Conservation (phyloP, 2,888 invertebrate genomes). For the Drosophila neotestacea region DNA sequence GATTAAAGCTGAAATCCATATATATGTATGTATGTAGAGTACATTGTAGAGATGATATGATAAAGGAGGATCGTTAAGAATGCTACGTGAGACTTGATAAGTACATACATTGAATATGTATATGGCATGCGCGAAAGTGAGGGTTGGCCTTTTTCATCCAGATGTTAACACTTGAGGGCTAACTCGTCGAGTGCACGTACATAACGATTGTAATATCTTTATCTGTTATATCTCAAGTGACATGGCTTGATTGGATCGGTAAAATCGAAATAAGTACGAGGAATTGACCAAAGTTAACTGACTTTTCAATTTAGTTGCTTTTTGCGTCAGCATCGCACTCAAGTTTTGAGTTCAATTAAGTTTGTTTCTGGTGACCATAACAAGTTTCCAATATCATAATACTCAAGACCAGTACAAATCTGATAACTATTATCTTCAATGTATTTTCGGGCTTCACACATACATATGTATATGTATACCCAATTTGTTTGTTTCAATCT, state of each 20-base stretch:
- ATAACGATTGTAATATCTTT: slow-evolving; percentile 39
- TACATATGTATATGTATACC: slow-evolving; percentile 3
- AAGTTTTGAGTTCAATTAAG: slow-evolving; percentile 16
- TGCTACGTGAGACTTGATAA: slow-evolving; percentile 29
- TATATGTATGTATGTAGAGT: background rate
- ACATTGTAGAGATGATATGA: slow-evolving; percentile 6
- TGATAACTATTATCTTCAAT: slow-evolving; percentile 47
- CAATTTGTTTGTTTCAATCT: background rate
- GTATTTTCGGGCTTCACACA: slow-evolving; percentile 29
- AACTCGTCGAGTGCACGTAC: slow-evolving; percentile 19
- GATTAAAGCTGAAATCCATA: background rate
- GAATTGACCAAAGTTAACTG: slow-evolving; percentile 24
- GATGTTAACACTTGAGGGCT: slow-evolving; percentile 30
- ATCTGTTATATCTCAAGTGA: slow-evolving; percentile 55
- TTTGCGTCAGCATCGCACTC: slow-evolving; percentile 61
- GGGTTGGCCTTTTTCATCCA: slow-evolving; percentile 6
- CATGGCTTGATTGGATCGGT: slow-evolving; percentile 18
- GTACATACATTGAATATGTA: slow-evolving; percentile 9
- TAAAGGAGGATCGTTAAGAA: slow-evolving; percentile 13
- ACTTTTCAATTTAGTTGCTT: slow-evolving; percentile 25
- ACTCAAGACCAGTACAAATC: slow-evolving; percentile 13
- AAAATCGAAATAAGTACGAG: slow-evolving; percentile 2
- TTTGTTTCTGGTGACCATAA: slow-evolving; percentile 15
- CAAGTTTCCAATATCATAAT: slow-evolving; percentile 20
- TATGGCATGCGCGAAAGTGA: background rate